Evolutionary conservation across 2,797 vertebrate species (phyloP).

Genomic region (Rhabdophis nuchalis): DNA sequence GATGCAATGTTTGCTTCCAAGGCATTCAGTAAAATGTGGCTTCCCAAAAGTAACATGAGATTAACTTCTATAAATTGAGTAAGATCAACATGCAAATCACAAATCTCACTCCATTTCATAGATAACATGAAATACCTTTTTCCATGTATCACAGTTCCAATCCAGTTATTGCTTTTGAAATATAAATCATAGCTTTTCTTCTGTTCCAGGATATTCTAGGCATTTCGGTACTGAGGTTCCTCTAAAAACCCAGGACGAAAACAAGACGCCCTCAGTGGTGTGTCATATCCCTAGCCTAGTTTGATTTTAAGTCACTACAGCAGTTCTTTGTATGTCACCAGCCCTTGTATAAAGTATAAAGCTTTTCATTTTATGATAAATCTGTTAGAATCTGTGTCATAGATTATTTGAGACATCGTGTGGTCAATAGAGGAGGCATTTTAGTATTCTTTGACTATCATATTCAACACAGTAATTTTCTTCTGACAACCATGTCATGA

Average conservation of each 20-base stretch:
- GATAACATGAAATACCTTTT: background rate
- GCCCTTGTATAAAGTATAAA: background rate
- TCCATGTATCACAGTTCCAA: background rate
- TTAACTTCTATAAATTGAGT: background rate
- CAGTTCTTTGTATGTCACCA: constrained; percentile 6
- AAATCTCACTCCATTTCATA: background rate
- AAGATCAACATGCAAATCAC: background rate
- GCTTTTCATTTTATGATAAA: background rate
- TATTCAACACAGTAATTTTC: constrained; percentile 37
- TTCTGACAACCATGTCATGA: constrained; percentile 29
- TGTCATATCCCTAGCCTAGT: background rate
- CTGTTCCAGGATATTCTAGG: background rate
- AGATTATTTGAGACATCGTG: constrained; percentile 39
- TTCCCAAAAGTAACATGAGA: background rate
- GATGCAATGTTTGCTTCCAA: background rate
- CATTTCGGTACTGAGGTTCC: constrained; percentile 28
- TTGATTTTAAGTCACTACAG: constrained; percentile 15
- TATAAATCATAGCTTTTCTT: background rate
- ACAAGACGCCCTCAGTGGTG: constrained; percentile 11
- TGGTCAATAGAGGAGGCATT: constrained; percentile 22
- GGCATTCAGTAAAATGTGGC: background rate
- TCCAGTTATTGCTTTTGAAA: background rate
- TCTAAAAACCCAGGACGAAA: constrained; percentile 11
- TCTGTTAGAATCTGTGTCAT: constrained; percentile 3
- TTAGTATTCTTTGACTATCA: constrained; percentile 23